Percentiles rank a stretch among this genome's conserved stretches.
Evolutionary conservation across 1,140 invertebrate species (phyloP).

Genomic region (Drosophila gunungcola): DNA sequence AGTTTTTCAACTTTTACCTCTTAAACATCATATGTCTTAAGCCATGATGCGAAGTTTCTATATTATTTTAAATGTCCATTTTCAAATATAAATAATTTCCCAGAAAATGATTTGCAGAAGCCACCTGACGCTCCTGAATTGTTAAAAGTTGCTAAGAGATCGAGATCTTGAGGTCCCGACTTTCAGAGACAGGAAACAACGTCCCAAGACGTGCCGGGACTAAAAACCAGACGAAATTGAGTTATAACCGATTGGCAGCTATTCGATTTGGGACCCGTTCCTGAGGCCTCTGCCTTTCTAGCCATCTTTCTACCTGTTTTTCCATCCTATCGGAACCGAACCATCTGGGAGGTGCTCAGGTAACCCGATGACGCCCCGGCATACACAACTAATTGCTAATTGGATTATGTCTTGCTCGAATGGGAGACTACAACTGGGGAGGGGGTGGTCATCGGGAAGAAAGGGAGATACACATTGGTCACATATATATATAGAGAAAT

Average conservation of each 20-base stretch:
- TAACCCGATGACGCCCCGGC: conserved; percentile 68
- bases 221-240: conserved; percentile 62
- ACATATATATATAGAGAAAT: neutral
- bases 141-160: neutral
- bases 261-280: conserved; percentile 31
- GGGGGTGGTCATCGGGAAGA: conserved; percentile 11
- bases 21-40: too few species aligned
- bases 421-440: conserved; percentile 8
- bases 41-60: too few species aligned
- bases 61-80: too few species aligned
- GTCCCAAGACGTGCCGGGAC: conserved; percentile 37
- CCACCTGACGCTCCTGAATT: conserved; percentile 7
- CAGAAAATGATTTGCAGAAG: neutral
- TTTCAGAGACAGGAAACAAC: conserved; percentile 35
- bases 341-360: conserved; percentile 57
- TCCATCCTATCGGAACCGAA: conserved; percentile 33
- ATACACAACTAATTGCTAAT: conserved; percentile 82
- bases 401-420: conserved; percentile 75
- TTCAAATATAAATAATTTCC: too few species aligned
- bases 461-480: conserved; percentile 1
- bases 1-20: neutral
- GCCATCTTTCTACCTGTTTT: conserved; percentile 22
- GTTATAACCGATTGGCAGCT: conserved; percentile 61
- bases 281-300: conserved; percentile 11
- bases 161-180: neutral